These are phyloP conservation scores for Triplophysa rosa DNA, from an alignment of 2,113 vertebrate genomes.

Conservation along the genomic window DNA sequence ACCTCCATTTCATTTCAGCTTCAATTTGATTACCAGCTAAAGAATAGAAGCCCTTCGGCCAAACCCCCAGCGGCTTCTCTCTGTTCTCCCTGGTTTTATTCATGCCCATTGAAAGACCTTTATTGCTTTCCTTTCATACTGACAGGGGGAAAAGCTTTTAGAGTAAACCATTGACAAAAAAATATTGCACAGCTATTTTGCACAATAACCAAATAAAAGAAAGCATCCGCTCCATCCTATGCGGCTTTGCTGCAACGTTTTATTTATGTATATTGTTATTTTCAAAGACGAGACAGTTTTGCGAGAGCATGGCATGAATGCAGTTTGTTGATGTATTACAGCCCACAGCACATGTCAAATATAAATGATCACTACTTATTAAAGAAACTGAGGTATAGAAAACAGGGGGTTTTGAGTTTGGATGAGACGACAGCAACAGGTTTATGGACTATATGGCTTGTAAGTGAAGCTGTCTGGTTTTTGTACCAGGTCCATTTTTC, in stretches of 20 bases:
- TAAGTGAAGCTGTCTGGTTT: background rate
- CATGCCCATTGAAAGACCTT: constrained; percentile 93
- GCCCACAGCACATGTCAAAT: constrained; percentile 83
- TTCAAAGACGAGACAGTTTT: constrained; percentile 54
- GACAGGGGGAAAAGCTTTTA: constrained; percentile 95
- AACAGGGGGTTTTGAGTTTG: constrained; percentile 48
- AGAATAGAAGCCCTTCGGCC: constrained; percentile 90
- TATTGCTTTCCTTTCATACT: constrained; percentile 98
- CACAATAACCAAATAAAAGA: constrained; percentile 88
- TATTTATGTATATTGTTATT: constrained; percentile 69
- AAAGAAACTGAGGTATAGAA: constrained; percentile 77
- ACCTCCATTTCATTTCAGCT: constrained; percentile 99
- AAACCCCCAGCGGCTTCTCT: constrained; percentile 86
- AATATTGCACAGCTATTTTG: constrained; percentile 93
- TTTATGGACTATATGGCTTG: constrained; percentile 5
- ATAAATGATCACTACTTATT: constrained; percentile 86
- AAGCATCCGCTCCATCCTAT: constrained; percentile 67
- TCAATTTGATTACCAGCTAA: constrained; percentile 98
- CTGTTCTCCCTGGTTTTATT: constrained; percentile 79
- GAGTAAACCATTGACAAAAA: constrained; percentile 97
- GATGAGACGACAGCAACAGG: background rate
- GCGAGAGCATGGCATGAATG: constrained; percentile 89
- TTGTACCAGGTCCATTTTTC: background rate
- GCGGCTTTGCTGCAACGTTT: constrained; percentile 68
- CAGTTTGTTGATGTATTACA: constrained; percentile 65